Evolutionary conservation across 37 sponge, comb jelly and placozoan genomes (phyloP), one percentile per base, ranked within the genome.

Genomic region (Spongilla lacustris): DNA sequence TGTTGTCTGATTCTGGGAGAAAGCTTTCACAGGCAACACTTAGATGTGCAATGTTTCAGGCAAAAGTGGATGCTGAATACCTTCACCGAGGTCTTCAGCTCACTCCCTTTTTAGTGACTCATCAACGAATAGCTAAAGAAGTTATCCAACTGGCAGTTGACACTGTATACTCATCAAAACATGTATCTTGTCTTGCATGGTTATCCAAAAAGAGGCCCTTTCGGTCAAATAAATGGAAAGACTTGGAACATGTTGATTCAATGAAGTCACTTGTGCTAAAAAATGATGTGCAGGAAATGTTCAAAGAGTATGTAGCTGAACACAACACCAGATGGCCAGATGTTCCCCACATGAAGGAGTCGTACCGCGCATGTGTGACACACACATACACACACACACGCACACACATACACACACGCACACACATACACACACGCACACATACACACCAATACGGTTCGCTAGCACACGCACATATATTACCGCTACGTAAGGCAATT

Each of bases 1-100:
- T 58, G 58, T 58, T 58, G 58, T 58, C 58, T 58, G 58, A 58
- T 58, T 58, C 58, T 58, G 58, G 58, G 58, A 58, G 58, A 58
- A 58, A 58, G 58, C 19, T 58, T 58, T 19, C 58, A 58, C 12
- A 58, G 58, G 58, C 58, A 17, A 58, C 58, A 58, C 4, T 17
- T 58, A 58, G n/a, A n/a, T 17, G 58, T 58, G 58, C 58, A 17
- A 58, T 58, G 58, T 58, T 58, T 58, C 19, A 58, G 58, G 58
- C 21, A 58, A 58, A 58, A 58, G 58, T 58, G 12, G 58, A 58
- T 58, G 58, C 19, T 6, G 58, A 58, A 58, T 58, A 41, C 41
- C 41, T 41, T 41, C 41, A 6, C 41, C 41, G 6, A 9, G 41
- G 41, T 41, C 41, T 41, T 58, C 19, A 58, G 58, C 58, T 58